Evolutionary conservation across 2,113 vertebrate species (phyloP).

Genomic region (Hydropotes inermis): DNA sequence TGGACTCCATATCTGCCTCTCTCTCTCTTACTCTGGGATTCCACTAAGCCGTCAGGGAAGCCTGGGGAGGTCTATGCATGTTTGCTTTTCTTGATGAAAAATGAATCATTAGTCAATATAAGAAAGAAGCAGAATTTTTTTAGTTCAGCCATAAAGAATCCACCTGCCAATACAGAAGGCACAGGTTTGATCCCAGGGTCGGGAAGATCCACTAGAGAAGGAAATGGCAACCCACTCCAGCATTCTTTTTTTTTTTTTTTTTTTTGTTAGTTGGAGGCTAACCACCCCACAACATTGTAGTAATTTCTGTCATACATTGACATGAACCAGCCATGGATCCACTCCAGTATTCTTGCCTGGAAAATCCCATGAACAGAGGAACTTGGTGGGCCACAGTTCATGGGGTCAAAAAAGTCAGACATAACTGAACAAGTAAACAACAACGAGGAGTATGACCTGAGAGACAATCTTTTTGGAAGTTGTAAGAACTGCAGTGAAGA

Average conservation of each 20-base stretch:
- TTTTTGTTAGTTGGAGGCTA: too few relatives aligned
- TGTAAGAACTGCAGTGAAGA: background rate
- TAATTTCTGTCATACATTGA: too few relatives aligned
- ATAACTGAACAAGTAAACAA: background rate
- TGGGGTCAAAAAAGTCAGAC: background rate
- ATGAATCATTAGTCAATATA: background rate
- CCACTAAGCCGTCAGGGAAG: background rate
- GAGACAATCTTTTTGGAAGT: background rate
- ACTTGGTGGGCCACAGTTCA: too few relatives aligned
- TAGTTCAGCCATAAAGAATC: background rate
- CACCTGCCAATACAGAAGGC: accelerated
- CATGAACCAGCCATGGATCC: too few relatives aligned
- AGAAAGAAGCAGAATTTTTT: background rate
- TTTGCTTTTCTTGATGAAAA: background rate
- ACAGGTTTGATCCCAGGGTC: accelerated
- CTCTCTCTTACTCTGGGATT: background rate
- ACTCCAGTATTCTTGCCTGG: too few relatives aligned
- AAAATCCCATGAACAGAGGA: too few relatives aligned
- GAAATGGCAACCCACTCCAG: too few relatives aligned
- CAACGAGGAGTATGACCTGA: accelerated
- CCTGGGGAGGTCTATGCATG: background rate
- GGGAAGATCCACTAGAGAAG: too few relatives aligned
- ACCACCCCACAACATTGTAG: too few relatives aligned
- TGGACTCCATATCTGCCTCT: background rate
- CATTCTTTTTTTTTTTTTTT: too few relatives aligned